A percentile compares a stretch with the other conserved stretches of the same genome.
phyloP scores from a whole-genome alignment of 2,888 invertebrate species.

The Tineola bisselliella region DNA sequence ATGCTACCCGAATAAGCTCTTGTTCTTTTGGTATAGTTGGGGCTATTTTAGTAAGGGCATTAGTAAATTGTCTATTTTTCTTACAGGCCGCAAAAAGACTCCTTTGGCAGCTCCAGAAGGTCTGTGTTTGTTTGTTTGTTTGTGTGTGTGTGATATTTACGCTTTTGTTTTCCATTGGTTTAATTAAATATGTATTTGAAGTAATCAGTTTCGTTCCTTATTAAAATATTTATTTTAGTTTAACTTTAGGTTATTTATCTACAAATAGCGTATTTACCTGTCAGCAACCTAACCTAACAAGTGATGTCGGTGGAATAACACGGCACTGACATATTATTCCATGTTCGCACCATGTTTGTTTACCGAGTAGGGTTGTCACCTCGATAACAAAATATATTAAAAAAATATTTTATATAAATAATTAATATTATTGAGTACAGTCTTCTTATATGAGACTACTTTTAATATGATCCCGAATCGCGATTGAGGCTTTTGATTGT shows the following conservation, averaged over 20 bases:
- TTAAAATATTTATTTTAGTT: too few relatives aligned
- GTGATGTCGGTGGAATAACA: background rate
- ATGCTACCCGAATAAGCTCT: too few relatives aligned
- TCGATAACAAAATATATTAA: background rate
- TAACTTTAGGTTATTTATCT: too few relatives aligned
- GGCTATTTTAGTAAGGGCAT: too few relatives aligned
- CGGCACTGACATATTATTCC: background rate
- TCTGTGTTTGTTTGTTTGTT: background rate
- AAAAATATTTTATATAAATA: too few relatives aligned
- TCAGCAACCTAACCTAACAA: background rate
- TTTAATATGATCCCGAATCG: too few relatives aligned
- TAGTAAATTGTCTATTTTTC: background rate
- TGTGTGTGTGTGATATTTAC: background rate
- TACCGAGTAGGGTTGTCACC: background rate
- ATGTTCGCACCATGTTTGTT: background rate
- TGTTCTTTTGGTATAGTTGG: too few relatives aligned
- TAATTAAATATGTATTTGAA: too few relatives aligned
- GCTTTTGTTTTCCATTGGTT: background rate
- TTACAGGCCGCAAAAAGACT: background rate
- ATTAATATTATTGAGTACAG: too few relatives aligned
- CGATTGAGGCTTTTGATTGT: too few relatives aligned
- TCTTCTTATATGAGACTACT: too few relatives aligned
- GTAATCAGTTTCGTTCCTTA: too few relatives aligned
- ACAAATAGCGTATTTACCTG: background rate
- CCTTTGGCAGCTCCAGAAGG: background rate